Evolutionary conservation across 2,113 vertebrate species (phyloP).

Genomic region (Pseudopipra pipra): DNA sequence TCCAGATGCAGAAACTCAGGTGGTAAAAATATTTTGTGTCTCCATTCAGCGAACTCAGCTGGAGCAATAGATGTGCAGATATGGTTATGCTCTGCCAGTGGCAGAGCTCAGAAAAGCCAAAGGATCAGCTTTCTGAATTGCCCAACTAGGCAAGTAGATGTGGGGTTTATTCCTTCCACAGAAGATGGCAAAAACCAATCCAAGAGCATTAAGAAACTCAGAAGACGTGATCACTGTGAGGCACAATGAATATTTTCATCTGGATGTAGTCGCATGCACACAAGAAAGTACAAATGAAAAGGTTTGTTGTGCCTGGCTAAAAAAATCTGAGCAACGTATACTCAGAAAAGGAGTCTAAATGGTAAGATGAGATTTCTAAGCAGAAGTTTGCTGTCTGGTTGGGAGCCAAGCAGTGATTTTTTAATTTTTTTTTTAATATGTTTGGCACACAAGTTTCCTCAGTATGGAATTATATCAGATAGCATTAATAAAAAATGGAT

Average conservation of each 20-base stretch:
- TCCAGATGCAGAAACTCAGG: slow-evolving; percentile 27
- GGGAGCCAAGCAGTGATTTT: not conserved
- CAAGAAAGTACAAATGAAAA: not conserved
- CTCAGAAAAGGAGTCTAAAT: not conserved
- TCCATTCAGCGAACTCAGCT: not conserved
- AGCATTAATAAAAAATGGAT: not conserved
- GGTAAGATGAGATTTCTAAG: not conserved
- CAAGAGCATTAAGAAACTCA: not conserved
- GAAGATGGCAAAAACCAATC: not conserved
- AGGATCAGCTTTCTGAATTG: slow-evolving; percentile 14
- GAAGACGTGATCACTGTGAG: not conserved
- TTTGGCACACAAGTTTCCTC: not conserved
- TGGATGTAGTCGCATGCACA: not conserved
- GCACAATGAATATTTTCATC: not conserved
- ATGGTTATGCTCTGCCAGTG: not conserved
- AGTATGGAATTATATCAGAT: slow-evolving; percentile 7
- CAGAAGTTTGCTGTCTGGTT: not conserved
- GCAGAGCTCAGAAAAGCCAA: slow-evolving; percentile 59
- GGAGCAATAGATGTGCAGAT: not conserved
- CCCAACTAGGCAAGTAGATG: not conserved
- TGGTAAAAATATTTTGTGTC: not conserved
- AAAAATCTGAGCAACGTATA: not conserved
- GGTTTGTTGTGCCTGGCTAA: not conserved
- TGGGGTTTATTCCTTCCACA: not conserved
- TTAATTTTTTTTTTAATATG: not conserved